Base-by-base conservation (phyloP, 1,140 invertebrate genomes). In the Cydia fagiglandana region DNA sequence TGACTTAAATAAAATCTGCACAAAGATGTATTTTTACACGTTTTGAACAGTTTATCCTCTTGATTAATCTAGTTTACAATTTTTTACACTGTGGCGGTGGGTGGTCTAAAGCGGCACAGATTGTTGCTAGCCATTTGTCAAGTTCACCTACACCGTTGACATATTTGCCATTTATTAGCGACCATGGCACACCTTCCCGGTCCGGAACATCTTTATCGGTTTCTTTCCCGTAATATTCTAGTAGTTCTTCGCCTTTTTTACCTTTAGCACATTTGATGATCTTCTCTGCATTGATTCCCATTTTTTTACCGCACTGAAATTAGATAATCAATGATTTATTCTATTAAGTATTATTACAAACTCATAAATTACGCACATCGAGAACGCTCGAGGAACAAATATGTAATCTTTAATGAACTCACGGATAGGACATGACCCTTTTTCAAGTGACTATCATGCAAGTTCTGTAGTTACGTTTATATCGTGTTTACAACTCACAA, bases 261-360 rank as follows among this genome's bases (percentile, higher is more conserved):
- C 81, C 73, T 78, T 86, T 90, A 2, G 88, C 89, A 64, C 89
- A 91, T n/a, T 77, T 34, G 76, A 85, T 88, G 68, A 91, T 89
- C n/a, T 82, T 41, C 0, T 73, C 70, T 12, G 79, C 76, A 38
- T 88, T 74, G 17, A 88, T 66, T 15, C 78, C 75, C 77, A 89
- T 78, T 7, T n/a, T 7, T 30, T 66, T 47, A 34, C 83, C 88
- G 73, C 89, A 91, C 89, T 91, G 81, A 66, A 91, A 89, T 61
- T 12, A 61, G 56, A 24, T 5, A 12, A 12, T 2, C 17, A 20
- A 24, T 24, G 1, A 12, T 50, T 30, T 30, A 68, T 2, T 9
- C 10, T 10, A 24, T 6, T 5, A 0, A 20, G 5, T 2, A 15
- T 56, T 17, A 56, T 56, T 13, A 56, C 53, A 53, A 4, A 34